Evolutionary conservation across 2,797 vertebrate genomes (phyloP), one percentile per base, ranked within the genome.

Genomic region (Anabas testudineus): DNA sequence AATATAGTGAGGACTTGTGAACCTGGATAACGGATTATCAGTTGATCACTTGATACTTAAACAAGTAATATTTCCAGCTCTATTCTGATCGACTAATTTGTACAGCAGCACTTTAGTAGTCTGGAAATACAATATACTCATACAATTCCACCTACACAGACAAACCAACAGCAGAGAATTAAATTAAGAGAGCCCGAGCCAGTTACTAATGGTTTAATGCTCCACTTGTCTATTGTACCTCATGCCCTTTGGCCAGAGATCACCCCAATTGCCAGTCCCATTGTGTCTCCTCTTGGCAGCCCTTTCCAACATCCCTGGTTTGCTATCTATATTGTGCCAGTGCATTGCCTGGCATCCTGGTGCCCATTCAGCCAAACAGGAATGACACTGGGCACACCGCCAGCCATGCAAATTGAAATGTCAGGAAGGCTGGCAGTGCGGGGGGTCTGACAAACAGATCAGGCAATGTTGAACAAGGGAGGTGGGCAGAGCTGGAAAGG

Each of bases 371-470:
- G 77, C 88, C 81, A 74, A 80, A 84, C 60, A 54, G 78, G 71
- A 85, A 76, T 87, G 85, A 79, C 76, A 34, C 67, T 15, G 65
- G 87, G 88, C 72, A 34, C 51, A 2, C 43, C 19, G 84, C 81
- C 85, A 82, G 62, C n/a, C 13, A 59, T 45, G 58, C 78, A 70
- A 86, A 82, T 76, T 68, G 73, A 93, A 93, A 94, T 93, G 92
- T 91, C 92, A 92, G 74, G 78, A 71, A 61, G 76, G 78, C 82
- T 67, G 85, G 59, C 61, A 41, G 84, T 21, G 81, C 9, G 58
- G 67, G 57, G 57, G 72, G 71, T 64, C 73, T 47, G 81, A 80
- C 75, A 85, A 74, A 78, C 68, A 86, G 57, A 85, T 85, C 72
- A n/a, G 79, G 81, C 80, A 82, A 74, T 76, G 86, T 84, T 76